A percentile compares a stretch with the other conserved stretches of the same genome.
These are phyloP conservation scores for Odontocolon sp. DNA, from an alignment of 2,888 invertebrate genomes.

Conservation along the genomic window DNA sequence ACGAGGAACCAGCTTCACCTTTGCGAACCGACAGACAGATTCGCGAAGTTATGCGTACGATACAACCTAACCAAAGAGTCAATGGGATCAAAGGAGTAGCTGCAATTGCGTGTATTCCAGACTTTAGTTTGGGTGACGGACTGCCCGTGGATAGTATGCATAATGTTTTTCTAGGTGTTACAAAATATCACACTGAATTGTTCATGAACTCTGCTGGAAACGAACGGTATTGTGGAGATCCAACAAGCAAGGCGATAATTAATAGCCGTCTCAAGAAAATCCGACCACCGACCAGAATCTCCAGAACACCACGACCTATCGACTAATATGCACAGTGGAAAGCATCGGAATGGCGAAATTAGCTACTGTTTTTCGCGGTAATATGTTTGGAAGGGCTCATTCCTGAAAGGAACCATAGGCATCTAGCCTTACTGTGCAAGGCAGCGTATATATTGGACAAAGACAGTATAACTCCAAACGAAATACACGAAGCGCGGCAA, in stretches of 20 bases:
- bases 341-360: conserved; percentile 31
- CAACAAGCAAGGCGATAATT: neutral
- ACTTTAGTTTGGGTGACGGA: conserved; percentile 13
- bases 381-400: conserved; percentile 41
- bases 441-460: conserved; percentile 40
- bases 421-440: conserved; percentile 44
- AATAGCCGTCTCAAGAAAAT: neutral
- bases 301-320: neutral
- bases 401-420: conserved; percentile 15
- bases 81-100: conserved; percentile 14
- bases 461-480: conserved; percentile 27
- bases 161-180: conserved; percentile 32
- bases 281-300: conserved; percentile 3
- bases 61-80: neutral
- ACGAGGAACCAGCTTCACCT: neutral
- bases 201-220: neutral
- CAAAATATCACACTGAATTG: conserved; percentile 17
- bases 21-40: neutral
- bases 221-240: neutral
- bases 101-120: neutral
- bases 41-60: neutral
- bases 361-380: neutral
- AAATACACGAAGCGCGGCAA: conserved; percentile 21
- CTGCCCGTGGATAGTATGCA: conserved; percentile 45
- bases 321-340: conserved; percentile 6